Conservation (phyloP, 37 sponge, comb jelly and placozoan genomes). For the Diacarnus erythraeanus region DNA sequence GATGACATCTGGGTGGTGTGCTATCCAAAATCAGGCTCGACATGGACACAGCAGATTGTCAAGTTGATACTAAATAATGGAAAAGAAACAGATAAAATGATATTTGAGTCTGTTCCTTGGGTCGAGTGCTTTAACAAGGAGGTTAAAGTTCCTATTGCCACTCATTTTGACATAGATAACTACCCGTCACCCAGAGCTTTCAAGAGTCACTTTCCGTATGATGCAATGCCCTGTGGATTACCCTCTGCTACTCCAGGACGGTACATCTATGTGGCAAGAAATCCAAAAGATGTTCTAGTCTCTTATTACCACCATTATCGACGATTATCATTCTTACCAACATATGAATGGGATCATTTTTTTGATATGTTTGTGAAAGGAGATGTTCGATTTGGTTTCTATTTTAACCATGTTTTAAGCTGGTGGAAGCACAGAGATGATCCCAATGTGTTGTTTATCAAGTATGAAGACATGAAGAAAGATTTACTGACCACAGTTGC, state of each 20-base stretch:
- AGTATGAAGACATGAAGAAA: constrained; percentile 66
- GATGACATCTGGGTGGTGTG: constrained; percentile 28
- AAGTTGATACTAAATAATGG: constrained; percentile 22
- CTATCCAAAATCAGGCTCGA: constrained; percentile 43
- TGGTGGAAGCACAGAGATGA: constrained; percentile 57
- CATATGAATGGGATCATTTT: neutral
- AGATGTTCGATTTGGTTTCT: constrained; percentile 41
- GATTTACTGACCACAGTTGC: constrained; percentile 23
- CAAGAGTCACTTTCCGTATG: constrained; percentile 67
- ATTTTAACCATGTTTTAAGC: constrained; percentile 55
- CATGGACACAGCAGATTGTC: constrained; percentile 35
- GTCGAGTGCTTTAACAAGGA: neutral
- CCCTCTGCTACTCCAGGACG: constrained; percentile 44
- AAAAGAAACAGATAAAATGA: neutral
- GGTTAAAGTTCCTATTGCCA: no score
- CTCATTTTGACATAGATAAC: neutral
- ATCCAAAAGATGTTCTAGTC: constrained; percentile 72
- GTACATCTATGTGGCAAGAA: constrained; percentile 66
- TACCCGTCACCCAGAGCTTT: constrained; percentile 41
- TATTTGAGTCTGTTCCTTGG: constrained; percentile 15
- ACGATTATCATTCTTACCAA: no score
- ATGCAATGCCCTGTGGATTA: constrained; percentile 42
- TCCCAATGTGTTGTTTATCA: constrained; percentile 46
- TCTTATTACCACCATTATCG: constrained; percentile 26
- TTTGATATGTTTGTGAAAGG: constrained; percentile 6